Conservation (phyloP, 1,140 invertebrate species). For the Drosophila willistoni region DNA sequence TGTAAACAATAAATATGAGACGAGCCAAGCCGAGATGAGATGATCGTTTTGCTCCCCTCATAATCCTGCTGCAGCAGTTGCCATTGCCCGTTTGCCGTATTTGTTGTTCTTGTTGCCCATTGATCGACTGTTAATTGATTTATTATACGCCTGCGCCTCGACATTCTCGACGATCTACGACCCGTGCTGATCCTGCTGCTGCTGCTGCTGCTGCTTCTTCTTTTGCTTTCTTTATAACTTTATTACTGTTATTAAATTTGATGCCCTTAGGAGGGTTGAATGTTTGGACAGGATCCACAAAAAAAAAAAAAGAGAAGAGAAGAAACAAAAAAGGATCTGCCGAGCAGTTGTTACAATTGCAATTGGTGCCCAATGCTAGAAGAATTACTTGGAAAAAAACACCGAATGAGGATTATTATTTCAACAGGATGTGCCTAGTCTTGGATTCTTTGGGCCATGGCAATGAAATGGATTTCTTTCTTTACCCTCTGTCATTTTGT, state of each 20-base stretch:
- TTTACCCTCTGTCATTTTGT: not conserved
- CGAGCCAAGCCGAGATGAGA: constrained; percentile 10
- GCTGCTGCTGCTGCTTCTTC: constrained; percentile 5
- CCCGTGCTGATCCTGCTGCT: constrained; percentile 6
- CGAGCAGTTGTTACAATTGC: constrained; percentile 47
- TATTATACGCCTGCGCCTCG: constrained; percentile 74
- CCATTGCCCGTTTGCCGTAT: not conserved
- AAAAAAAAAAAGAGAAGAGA: constrained; percentile 43
- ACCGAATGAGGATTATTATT: constrained; percentile 7
- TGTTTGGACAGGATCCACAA: constrained; percentile 44
- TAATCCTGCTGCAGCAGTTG: constrained; percentile 51
- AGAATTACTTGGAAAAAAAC: constrained; percentile 27
- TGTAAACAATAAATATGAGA: constrained; percentile 77
- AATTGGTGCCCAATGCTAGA: constrained; percentile 4
- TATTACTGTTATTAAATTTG: constrained; percentile 78
- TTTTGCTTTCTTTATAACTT: constrained; percentile 48
- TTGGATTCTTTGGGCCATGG: not conserved
- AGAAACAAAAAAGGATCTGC: not conserved
- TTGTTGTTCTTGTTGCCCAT: constrained; percentile 31
- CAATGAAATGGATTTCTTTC: not conserved
- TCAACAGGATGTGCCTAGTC: not conserved
- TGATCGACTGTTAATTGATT: constrained; percentile 68
- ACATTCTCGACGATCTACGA: constrained; percentile 37
- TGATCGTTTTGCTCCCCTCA: constrained; percentile 5
- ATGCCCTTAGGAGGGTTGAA: constrained; percentile 55